Percentiles rank a stretch among this genome's conserved stretches.
Conservation (phyloP, 2,888 invertebrate species). For the Allygus modestus region DNA sequence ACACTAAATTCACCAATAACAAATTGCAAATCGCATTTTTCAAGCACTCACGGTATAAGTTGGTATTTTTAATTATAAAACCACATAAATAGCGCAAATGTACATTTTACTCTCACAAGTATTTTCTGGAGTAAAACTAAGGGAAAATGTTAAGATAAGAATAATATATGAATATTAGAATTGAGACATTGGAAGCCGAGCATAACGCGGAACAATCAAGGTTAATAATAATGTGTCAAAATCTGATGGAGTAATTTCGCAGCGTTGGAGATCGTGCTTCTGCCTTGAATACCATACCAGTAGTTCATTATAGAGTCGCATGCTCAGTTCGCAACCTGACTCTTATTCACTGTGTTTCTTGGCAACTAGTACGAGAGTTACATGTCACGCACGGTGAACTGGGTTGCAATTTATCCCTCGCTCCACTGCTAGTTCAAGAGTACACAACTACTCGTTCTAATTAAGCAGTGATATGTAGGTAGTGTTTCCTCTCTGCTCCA, state of each 20-base stretch:
- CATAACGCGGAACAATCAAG: background rate
- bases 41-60: too few species aligned
- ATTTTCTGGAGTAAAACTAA: too few species aligned
- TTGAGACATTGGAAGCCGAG: background rate
- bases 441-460: background rate
- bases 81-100: too few species aligned
- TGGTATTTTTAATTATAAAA: too few species aligned
- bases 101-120: too few species aligned
- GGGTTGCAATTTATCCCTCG: background rate
- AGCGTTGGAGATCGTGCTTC: background rate
- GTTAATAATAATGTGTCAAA: slow-evolving; percentile 27
- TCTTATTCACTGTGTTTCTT: background rate
- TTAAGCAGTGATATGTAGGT: background rate
- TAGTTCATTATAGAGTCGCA: slow-evolving; percentile 35
- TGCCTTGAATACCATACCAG: slow-evolving; percentile 28
- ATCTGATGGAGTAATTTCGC: slow-evolving; percentile 37
- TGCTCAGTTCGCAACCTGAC: background rate
- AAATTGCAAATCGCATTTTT: too few species aligned
- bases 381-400: background rate
- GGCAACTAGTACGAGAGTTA: background rate
- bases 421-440: background rate
- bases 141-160: too few species aligned
- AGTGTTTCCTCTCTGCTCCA: background rate
- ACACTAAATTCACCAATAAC: too few species aligned
- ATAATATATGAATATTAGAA: background rate